phyloP scores from a whole-genome alignment of 2,888 invertebrate genomes.

The Hypsopygia costalis region DNA sequence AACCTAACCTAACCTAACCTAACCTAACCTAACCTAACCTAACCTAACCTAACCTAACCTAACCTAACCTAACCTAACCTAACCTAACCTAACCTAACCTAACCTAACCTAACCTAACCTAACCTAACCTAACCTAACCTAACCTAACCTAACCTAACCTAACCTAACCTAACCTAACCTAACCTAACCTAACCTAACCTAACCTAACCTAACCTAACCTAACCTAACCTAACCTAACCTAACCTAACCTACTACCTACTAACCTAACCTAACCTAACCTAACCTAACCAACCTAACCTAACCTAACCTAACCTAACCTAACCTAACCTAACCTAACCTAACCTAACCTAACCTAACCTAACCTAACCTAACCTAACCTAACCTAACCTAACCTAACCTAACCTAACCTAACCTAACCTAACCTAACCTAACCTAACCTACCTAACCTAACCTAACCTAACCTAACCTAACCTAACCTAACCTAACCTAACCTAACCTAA shows the following conservation, averaged over 20 bases:
- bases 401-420: slow-evolving; percentile 17
- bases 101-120: slow-evolving; percentile 18
- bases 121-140: slow-evolving; percentile 18
- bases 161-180: slow-evolving; percentile 19
- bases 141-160: slow-evolving; percentile 19
- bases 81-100: slow-evolving; percentile 15
- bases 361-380: slow-evolving; percentile 16
- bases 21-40: slow-evolving; percentile 18
- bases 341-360: slow-evolving; percentile 13
- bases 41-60: slow-evolving; percentile 15
- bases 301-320: slow-evolving; percentile 15
- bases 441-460: slow-evolving; percentile 15
- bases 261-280: slow-evolving; percentile 18
- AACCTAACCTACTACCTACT: slow-evolving; percentile 18
- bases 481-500: too few relatives aligned
- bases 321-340: slow-evolving; percentile 15
- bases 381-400: slow-evolving; percentile 17
- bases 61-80: slow-evolving; percentile 16
- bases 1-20: slow-evolving; percentile 16
- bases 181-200: slow-evolving; percentile 18
- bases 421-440: too few relatives aligned
- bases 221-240: slow-evolving; percentile 15
- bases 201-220: slow-evolving; percentile 19
- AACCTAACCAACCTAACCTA: too few relatives aligned
- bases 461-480: slow-evolving; percentile 14